Percentiles rank a stretch among this genome's conserved stretches.
phyloP scores from a whole-genome alignment of 2,797 vertebrate genomes.

The Petrocephalus schoutedeni region DNA sequence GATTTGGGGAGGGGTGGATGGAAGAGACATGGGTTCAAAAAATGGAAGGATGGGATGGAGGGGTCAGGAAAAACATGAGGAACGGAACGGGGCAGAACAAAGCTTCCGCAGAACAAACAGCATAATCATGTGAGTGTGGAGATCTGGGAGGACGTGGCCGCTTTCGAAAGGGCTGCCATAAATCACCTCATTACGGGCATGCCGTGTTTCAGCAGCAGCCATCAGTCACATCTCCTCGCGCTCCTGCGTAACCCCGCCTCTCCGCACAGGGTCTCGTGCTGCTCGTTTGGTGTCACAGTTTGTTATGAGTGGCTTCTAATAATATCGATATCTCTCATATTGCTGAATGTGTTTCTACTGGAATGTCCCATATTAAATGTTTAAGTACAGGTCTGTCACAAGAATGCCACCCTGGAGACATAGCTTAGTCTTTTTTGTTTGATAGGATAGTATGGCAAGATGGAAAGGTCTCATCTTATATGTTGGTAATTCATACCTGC shows the following conservation, averaged over 20 bases:
- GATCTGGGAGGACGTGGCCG: conserved; percentile 37
- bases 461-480: not conserved
- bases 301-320: conserved; percentile 6
- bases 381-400: not conserved
- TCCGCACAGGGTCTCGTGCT: conserved; percentile 26
- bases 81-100: not conserved
- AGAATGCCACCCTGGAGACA: not conserved
- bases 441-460: not conserved
- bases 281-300: conserved; percentile 45
- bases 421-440: not conserved
- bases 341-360: conserved; percentile 43
- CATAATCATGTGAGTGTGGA: conserved; percentile 34
- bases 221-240: conserved; percentile 57
- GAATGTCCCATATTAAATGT: conserved; percentile 29
- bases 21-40: not conserved
- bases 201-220: conserved; percentile 59
- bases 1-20: not conserved
- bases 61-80: not conserved
- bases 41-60: not conserved
- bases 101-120: conserved; percentile 37
- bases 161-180: conserved; percentile 61
- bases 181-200: conserved; percentile 68
- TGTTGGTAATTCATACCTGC: not conserved
- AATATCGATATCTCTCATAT: conserved; percentile 48
- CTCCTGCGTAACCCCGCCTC: conserved; percentile 35